Conservation (phyloP, 2,888 invertebrate genomes). For the Parnassius mnemosyne region DNA sequence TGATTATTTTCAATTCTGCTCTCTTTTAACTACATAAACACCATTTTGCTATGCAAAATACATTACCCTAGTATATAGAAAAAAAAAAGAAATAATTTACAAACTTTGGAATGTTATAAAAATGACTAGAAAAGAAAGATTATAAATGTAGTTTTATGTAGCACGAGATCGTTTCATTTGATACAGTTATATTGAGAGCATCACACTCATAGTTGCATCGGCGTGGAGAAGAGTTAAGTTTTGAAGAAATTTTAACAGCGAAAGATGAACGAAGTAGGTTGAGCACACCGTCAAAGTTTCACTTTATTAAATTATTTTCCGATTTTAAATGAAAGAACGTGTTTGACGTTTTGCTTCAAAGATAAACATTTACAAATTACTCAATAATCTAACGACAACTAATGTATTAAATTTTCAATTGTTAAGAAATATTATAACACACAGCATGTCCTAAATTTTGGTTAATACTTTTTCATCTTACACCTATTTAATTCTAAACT, state of each 20-base stretch:
- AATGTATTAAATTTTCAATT: constrained; percentile 51
- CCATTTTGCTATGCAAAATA: constrained; percentile 79
- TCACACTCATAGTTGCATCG: constrained; percentile 39
- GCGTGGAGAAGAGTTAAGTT: constrained; percentile 39
- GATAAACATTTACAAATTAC: constrained; percentile 37
- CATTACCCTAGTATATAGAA: constrained; percentile 65
- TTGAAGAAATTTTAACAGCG: constrained; percentile 36
- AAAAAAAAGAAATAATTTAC: constrained; percentile 54
- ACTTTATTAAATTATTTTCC: constrained; percentile 28
- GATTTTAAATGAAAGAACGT: constrained; percentile 40
- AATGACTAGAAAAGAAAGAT: constrained; percentile 72
- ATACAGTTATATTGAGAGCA: constrained; percentile 32
- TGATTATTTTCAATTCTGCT: constrained; percentile 50
- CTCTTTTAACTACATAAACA: constrained; percentile 65
- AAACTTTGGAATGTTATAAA: constrained; percentile 76
- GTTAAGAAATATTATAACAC: constrained; percentile 68
- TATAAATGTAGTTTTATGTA: constrained; percentile 45
- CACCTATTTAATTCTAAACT: constrained; percentile 64
- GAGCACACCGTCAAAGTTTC: constrained; percentile 49
- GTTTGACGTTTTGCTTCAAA: constrained; percentile 45
- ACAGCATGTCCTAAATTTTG: constrained; percentile 75
- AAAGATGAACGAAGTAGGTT: constrained; percentile 38
- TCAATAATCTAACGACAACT: constrained; percentile 49
- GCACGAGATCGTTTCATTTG: constrained; percentile 61
- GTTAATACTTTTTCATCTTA: constrained; percentile 78